Conservation (phyloP, 2,888 invertebrate genomes). For the Clunio marinus region DNA sequence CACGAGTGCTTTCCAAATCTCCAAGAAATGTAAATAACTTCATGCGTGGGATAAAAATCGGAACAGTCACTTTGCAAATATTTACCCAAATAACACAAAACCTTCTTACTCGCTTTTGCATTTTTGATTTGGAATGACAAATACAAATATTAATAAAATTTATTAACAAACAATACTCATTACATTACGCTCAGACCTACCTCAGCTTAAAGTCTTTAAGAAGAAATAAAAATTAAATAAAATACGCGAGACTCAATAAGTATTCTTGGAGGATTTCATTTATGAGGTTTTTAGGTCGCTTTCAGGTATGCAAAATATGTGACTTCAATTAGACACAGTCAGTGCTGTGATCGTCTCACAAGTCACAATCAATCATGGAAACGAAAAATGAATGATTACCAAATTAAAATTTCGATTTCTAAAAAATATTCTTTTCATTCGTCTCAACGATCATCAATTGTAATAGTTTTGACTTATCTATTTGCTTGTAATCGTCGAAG, state of each 20-base stretch:
- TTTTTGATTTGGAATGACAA: neutral
- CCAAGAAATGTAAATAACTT: too few relatives aligned
- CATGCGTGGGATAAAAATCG: neutral
- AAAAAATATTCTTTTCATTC: conserved; percentile 3
- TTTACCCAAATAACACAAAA: neutral
- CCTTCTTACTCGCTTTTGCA: neutral
- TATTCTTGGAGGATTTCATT: conserved; percentile 16
- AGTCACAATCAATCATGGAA: neutral
- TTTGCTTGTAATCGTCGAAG: too few relatives aligned
- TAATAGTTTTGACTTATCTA: neutral
- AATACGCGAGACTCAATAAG: neutral
- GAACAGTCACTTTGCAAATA: conserved; percentile 7
- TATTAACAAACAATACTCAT: conserved; percentile 31
- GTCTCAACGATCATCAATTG: neutral
- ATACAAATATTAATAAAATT: conserved; percentile 12
- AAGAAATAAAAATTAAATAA: too few relatives aligned
- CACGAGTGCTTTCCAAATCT: too few relatives aligned
- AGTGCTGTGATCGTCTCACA: too few relatives aligned
- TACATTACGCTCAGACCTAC: neutral
- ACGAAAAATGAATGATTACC: neutral
- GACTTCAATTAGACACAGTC: neutral
- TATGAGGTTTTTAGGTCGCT: conserved; percentile 25
- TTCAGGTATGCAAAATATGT: conserved; percentile 19
- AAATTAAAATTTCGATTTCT: conserved; percentile 5
- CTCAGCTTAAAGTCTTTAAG: too few relatives aligned